Evolutionary conservation across 2,888 invertebrate genomes (phyloP).

Genomic region (Stegana nigrithorax): DNA sequence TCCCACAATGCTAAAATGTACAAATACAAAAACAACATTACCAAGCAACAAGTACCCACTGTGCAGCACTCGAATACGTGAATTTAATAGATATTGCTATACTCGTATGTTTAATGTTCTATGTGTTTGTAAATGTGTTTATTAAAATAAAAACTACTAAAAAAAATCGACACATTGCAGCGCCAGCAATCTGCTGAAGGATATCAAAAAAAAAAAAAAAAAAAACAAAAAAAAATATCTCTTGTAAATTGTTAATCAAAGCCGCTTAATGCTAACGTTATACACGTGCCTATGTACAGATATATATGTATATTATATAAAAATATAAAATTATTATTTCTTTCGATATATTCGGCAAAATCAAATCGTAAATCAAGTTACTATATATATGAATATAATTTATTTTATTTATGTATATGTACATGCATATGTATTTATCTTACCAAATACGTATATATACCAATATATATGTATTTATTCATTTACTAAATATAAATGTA

Average conservation of each 20-base stretch:
- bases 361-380: too few species aligned
- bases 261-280: too few species aligned
- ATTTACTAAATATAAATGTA: too few species aligned
- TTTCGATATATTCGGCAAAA: too few species aligned
- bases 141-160: background rate
- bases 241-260: too few species aligned
- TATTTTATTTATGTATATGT: too few species aligned
- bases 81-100: slow-evolving; percentile 23
- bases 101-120: slow-evolving; percentile 8
- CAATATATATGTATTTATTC: too few species aligned
- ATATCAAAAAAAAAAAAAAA: slow-evolving; percentile 27
- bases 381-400: too few species aligned
- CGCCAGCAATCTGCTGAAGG: background rate
- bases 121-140: slow-evolving; percentile 19
- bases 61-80: background rate
- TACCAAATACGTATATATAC: too few species aligned
- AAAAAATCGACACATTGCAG: background rate
- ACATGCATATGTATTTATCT: too few species aligned
- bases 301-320: background rate
- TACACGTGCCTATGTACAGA: too few species aligned
- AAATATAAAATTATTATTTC: too few species aligned
- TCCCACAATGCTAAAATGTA: background rate
- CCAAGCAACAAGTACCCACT: background rate
- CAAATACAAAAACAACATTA: background rate
- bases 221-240: slow-evolving; percentile 27